Evolutionary conservation across 2,113 vertebrate species (phyloP).

Genomic region (Indicator indicator): DNA sequence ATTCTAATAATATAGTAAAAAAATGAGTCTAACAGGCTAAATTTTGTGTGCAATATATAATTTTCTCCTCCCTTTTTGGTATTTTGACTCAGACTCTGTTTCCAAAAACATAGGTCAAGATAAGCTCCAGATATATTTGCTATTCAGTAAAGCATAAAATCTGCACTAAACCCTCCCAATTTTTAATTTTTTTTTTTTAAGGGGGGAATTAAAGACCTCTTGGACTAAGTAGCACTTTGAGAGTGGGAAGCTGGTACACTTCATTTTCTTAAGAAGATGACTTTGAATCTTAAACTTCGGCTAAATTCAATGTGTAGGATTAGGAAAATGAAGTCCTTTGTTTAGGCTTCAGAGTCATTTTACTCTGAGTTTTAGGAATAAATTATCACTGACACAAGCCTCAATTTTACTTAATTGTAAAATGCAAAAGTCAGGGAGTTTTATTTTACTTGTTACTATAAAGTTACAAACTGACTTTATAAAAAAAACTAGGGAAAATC

Average conservation of each 20-base stretch:
- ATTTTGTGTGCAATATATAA: background rate
- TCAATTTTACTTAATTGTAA: background rate
- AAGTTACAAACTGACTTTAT: background rate
- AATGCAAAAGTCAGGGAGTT: rapidly evolving
- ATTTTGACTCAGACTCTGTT: background rate
- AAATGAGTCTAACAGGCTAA: background rate
- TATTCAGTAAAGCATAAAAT: background rate
- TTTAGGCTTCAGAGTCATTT: background rate
- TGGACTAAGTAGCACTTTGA: background rate
- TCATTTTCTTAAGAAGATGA: background rate
- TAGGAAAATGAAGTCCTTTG: background rate
- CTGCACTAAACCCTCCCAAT: background rate
- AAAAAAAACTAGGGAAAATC: background rate
- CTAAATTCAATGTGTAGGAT: background rate
- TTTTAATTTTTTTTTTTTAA: background rate
- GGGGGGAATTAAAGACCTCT: background rate
- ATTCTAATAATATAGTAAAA: background rate
- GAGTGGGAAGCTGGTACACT: background rate
- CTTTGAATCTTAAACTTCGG: background rate
- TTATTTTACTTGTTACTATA: background rate
- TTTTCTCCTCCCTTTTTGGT: background rate
- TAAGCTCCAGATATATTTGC: background rate
- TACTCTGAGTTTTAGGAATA: background rate
- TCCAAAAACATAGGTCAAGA: background rate
- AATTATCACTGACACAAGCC: background rate